Evolutionary conservation across 2,888 invertebrate species (phyloP), one percentile per base, ranked within the genome.

Genomic region (Sphinx pinastri): DNA sequence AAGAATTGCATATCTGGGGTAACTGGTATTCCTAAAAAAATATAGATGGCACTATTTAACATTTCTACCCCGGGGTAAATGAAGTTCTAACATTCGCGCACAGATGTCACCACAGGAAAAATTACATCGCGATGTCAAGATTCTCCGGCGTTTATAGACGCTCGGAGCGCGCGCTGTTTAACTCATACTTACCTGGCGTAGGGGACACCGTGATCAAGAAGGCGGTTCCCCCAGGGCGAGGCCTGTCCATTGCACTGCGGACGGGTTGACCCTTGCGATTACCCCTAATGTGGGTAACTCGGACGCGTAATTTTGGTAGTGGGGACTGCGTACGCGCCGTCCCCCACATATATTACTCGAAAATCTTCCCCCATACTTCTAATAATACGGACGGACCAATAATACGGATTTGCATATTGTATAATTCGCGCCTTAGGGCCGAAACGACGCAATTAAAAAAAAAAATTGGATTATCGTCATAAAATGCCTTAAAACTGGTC

Each of bases 201-300:
- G 85, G 84, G 82, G 85, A 79, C 57, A 85, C 84, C 84, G 84
- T 84, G 85, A 84, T 85, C 84, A 84, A 11, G 68, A 77, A 82
- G 84, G 85, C 83, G 84, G 85, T 84, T 84, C 84, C 84, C 84
- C 84, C 84, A 82, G 84, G 82, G 83, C 82, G 85, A 85, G 84
- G 76, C 83, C 75, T 69, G 51, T 67, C 81, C 85, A 84, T 85
- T 86, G 84, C 84, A 86, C 84, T 86, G 84, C 85, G 84, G 80
- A 70, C 70, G 81, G 82, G 84, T 84, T 85, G 84, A 84, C 84
- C 84, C 82, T 73, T 84, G 84, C 82, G 84, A 84, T 84, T 84
- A 84, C 82, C 83, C 84, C 83, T 83, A 83, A 83, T 82, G 84
- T 77, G 84, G 82, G 80, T 85, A 83, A 84, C 83, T 84, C 84